Conservation (phyloP, 2,113 vertebrate species). For the Grammomys dolichurus region DNA sequence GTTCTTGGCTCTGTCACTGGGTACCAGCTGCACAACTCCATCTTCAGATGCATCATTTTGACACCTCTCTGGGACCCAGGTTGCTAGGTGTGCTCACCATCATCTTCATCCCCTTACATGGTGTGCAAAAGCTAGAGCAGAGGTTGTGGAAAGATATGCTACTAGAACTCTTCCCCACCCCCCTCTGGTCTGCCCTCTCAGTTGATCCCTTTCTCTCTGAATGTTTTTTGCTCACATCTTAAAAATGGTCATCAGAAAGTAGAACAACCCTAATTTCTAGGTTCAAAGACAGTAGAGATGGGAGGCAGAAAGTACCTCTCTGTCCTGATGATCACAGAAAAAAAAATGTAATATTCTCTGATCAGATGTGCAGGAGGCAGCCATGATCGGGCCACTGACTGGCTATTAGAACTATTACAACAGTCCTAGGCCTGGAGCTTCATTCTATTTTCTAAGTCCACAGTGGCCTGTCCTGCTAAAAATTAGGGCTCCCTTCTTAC, state of each 20-base stretch:
- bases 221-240: background rate
- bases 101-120: background rate
- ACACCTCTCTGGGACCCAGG: background rate
- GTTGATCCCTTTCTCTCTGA: background rate
- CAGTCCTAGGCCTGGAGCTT: background rate
- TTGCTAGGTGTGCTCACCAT: background rate
- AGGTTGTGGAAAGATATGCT: fast-evolving
- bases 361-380: background rate
- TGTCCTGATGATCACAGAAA: background rate
- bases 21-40: background rate
- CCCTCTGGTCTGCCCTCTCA: background rate
- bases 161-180: background rate
- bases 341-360: background rate
- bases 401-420: no score
- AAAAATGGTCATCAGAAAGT: background rate
- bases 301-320: background rate
- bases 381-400: background rate
- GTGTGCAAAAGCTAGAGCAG: background rate
- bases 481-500: background rate
- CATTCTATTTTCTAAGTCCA: background rate
- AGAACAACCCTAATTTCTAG: background rate
- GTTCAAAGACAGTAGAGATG: background rate
- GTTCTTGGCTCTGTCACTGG: no score
- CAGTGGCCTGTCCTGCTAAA: background rate
- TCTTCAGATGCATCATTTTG: background rate